Conservation (phyloP, 1,140 invertebrate genomes). For the Apis florea region DNA sequence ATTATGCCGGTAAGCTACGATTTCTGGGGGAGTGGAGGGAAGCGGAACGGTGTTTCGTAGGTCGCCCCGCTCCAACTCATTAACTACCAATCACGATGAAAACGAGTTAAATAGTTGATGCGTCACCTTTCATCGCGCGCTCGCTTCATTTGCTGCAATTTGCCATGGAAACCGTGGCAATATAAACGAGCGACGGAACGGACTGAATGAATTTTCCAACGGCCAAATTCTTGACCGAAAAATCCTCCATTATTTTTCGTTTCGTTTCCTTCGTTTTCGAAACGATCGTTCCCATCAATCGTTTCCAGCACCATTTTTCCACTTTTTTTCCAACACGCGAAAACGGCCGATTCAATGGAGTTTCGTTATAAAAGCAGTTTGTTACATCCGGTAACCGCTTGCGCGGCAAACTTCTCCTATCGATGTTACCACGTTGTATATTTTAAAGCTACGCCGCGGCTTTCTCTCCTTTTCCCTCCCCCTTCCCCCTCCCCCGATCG, state of each 20-base stretch:
- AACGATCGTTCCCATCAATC: neutral
- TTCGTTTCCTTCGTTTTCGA: neutral
- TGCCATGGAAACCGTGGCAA: neutral
- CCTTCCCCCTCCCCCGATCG: neutral
- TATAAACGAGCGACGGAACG: neutral
- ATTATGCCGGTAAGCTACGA: slow-evolving; percentile 6
- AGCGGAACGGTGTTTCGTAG: slow-evolving; percentile 13
- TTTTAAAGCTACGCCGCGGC: neutral
- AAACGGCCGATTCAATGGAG: neutral
- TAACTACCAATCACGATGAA: slow-evolving; percentile 34
- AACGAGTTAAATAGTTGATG: slow-evolving; percentile 28
- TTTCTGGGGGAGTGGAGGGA: neutral
- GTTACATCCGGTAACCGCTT: neutral
- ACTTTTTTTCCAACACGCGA: neutral
- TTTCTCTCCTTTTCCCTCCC: neutral
- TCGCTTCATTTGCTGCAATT: slow-evolving; percentile 23
- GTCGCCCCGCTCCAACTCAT: slow-evolving; percentile 4
- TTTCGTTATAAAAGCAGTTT: neutral
- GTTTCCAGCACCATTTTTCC: neutral
- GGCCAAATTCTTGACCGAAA: neutral
- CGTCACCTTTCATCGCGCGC: neutral
- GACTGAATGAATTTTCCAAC: neutral
- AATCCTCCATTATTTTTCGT: no score
- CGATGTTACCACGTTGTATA: neutral
- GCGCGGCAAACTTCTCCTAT: neutral